Conservation (phyloP, 1,140 invertebrate genomes). For the Lamellibrachia luymesi region DNA sequence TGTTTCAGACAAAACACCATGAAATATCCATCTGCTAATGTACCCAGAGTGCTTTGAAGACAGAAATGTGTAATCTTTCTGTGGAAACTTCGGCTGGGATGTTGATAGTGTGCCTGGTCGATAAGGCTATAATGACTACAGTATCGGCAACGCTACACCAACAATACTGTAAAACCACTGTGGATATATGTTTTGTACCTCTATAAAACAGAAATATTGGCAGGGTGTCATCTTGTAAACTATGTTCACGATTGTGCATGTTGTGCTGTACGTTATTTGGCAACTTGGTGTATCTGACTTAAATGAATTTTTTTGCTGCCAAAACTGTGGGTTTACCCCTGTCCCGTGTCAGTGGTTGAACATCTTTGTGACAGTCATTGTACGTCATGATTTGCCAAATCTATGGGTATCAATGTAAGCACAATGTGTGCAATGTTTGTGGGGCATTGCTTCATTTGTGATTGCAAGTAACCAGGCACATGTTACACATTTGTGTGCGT, state of each 20-base stretch:
- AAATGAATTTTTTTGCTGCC: not conserved
- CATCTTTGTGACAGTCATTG: too few species aligned
- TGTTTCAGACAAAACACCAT: not conserved
- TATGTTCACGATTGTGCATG: not conserved
- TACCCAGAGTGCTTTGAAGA: not conserved
- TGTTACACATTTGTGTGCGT: not conserved
- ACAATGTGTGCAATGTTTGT: not conserved
- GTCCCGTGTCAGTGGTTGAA: too few species aligned
- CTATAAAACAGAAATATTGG: too few species aligned
- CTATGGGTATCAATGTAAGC: not conserved
- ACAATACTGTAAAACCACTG: too few species aligned
- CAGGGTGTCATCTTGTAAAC: too few species aligned
- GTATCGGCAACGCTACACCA: too few species aligned
- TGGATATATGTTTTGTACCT: too few species aligned
- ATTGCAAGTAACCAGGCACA: not conserved
- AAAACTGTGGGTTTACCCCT: not conserved
- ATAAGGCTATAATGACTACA: too few species aligned
- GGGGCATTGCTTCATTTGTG: not conserved
- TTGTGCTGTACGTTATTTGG: not conserved
- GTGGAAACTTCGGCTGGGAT: not conserved
- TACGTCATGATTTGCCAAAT: too few species aligned
- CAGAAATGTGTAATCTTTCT: not conserved
- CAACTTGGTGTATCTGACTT: not conserved
- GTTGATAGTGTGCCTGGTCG: too few species aligned
- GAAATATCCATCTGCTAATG: not conserved